Conservation (phyloP, 2,888 invertebrate species). For the Orchesella flavescens region DNA sequence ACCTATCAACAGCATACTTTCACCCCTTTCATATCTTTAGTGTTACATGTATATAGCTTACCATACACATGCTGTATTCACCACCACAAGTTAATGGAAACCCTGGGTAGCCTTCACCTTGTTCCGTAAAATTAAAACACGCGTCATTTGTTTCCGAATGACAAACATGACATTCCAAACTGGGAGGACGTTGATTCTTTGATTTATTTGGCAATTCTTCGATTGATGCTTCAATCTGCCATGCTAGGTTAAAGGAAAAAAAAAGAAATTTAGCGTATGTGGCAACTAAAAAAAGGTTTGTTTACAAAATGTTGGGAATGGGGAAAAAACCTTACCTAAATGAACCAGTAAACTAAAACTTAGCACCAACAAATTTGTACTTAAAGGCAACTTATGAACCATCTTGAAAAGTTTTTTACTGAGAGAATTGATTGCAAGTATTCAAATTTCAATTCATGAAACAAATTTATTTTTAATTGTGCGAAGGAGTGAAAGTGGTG, state of each 20-base stretch:
- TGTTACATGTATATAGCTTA: conserved; percentile 25
- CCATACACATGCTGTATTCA: conserved; percentile 50
- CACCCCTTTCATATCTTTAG: too few species aligned
- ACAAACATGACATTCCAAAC: conserved; percentile 61
- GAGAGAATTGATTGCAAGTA: not conserved
- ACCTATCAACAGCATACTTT: too few species aligned
- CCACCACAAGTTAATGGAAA: conserved; percentile 31
- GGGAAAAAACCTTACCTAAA: conserved; percentile 30
- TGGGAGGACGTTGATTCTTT: conserved; percentile 34
- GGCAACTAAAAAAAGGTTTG: too few species aligned
- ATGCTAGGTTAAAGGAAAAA: conserved; percentile 26
- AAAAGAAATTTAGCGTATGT: not conserved
- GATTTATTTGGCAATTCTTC: conserved; percentile 23
- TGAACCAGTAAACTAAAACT: conserved; percentile 5
- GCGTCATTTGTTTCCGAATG: conserved; percentile 55
- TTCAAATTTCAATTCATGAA: not conserved
- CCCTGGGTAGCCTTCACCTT: conserved; percentile 7
- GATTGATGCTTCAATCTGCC: conserved; percentile 39
- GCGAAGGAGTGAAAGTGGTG: not conserved
- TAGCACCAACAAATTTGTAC: conserved; percentile 15
- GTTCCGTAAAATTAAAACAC: conserved; percentile 54
- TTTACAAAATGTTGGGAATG: too few species aligned
- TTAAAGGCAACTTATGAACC: not conserved
- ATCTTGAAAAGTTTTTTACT: not conserved
- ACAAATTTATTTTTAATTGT: not conserved